A percentile compares a stretch with the other conserved stretches of the same genome.
phyloP scores from a whole-genome alignment of 2,888 invertebrate genomes.

The Neoascia interrupta region DNA sequence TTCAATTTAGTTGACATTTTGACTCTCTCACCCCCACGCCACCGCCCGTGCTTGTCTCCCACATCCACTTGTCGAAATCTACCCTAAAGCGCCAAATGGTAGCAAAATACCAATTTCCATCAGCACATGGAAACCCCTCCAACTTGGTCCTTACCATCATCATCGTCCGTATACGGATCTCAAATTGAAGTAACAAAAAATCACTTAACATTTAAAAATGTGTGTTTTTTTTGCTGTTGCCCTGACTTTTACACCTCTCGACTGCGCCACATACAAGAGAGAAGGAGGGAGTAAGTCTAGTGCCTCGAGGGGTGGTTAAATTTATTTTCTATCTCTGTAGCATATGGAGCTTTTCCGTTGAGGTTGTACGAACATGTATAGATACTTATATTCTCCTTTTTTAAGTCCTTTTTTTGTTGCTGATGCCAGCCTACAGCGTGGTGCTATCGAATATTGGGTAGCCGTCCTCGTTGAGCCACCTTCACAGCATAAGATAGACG shows the following conservation, averaged over 20 bases:
- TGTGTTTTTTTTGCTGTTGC: slow-evolving; percentile 1
- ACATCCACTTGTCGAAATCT: slow-evolving; percentile 20
- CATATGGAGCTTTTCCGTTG: slow-evolving; percentile 41
- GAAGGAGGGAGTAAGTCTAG: slow-evolving; percentile 17
- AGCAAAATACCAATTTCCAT: slow-evolving; percentile 68
- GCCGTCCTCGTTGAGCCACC: slow-evolving; percentile 1
- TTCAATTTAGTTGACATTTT: slow-evolving; percentile 69
- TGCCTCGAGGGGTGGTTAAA: slow-evolving; percentile 53
- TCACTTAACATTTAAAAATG: slow-evolving; percentile 66
- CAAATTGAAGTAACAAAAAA: slow-evolving; percentile 68
- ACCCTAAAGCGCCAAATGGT: slow-evolving; percentile 56
- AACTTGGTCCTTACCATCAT: not conserved
- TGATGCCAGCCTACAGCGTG: slow-evolving; percentile 2
- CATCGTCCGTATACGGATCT: slow-evolving; percentile 1
- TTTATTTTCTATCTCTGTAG: slow-evolving; percentile 52
- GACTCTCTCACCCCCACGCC: slow-evolving; percentile 28
- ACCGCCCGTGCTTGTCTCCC: not conserved
- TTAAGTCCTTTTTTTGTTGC: not conserved
- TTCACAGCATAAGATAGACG: not conserved
- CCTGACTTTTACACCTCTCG: slow-evolving; percentile 46
- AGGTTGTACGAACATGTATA: no score
- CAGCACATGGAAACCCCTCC: slow-evolving; percentile 4
- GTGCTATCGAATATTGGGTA: not conserved
- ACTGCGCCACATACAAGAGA: not conserved
- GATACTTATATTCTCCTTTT: no score